These are phyloP conservation scores for Vidua macroura DNA, from an alignment of 2,113 vertebrate genomes.

Conservation along the genomic window DNA sequence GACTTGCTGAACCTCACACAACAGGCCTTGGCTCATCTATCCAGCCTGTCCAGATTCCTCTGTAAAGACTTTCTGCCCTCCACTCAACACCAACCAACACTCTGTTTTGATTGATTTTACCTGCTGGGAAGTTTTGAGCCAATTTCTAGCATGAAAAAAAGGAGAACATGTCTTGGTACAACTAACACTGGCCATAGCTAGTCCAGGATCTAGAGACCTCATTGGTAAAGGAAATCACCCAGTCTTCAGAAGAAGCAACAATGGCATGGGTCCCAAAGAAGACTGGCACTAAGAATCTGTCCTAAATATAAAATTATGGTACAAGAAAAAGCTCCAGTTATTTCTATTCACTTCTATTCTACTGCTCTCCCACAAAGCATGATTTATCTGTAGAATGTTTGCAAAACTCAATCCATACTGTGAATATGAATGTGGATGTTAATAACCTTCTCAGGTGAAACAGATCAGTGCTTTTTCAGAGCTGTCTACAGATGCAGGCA, in stretches of 20 bases:
- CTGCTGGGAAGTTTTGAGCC: not conserved
- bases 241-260: not conserved
- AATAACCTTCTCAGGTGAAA: not conserved
- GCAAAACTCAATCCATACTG: not conserved
- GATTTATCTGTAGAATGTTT: not conserved
- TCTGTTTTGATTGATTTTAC: fast-evolving
- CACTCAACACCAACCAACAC: not conserved
- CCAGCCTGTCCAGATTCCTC: not conserved
- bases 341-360: not conserved
- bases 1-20: not conserved
- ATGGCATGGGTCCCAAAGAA: not conserved
- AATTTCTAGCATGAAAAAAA: not conserved
- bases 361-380: not conserved
- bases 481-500: not conserved
- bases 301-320: not conserved
- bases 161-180: not conserved
- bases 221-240: not conserved
- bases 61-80: not conserved
- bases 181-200: no score
- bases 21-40: no score
- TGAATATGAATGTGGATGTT: not conserved
- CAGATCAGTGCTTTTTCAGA: not conserved
- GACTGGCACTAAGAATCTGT: not conserved
- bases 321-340: not conserved
- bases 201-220: not conserved